These are phyloP conservation scores for Xiphorhynchus erythropygius DNA, from an alignment of 2,797 vertebrate species.

Conservation along the genomic window DNA sequence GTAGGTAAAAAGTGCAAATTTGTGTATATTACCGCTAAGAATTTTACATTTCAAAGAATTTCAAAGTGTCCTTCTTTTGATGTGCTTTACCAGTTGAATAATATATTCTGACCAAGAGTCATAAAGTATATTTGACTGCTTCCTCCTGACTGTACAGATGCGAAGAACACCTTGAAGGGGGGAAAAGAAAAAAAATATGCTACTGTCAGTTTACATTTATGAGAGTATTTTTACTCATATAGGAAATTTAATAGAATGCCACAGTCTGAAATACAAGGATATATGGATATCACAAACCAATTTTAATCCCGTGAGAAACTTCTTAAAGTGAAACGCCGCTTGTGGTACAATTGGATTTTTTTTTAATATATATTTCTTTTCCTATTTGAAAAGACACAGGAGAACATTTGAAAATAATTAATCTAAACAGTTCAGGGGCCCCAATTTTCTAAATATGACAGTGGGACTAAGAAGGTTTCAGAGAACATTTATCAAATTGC, in stretches of 20 bases:
- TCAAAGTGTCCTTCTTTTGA: slow-evolving; percentile 41
- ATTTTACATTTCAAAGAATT: slow-evolving; percentile 48
- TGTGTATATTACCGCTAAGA: slow-evolving; percentile 16
- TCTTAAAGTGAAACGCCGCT: background rate
- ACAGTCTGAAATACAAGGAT: background rate
- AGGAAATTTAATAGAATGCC: background rate
- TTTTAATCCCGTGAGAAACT: background rate
- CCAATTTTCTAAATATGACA: background rate
- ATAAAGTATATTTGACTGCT: slow-evolving; percentile 97
- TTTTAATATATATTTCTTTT: background rate
- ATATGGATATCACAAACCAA: background rate
- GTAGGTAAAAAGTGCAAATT: slow-evolving; percentile 49
- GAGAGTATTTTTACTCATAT: slow-evolving; percentile 4
- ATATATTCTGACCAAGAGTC: slow-evolving; percentile 90
- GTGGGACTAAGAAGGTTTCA: background rate
- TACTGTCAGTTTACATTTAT: slow-evolving; percentile 38
- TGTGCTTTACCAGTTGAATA: slow-evolving; percentile 89
- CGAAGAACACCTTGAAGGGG: slow-evolving; percentile 88
- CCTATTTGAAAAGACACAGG: background rate
- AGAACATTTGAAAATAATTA: background rate
- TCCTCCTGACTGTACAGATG: slow-evolving; percentile 88
- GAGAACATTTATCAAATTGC: background rate
- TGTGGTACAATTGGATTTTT: background rate
- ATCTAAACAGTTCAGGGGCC: background rate
- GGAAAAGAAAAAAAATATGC: background rate